Evolutionary conservation across 1,140 invertebrate genomes (phyloP).

Genomic region (Papilio helenus): DNA sequence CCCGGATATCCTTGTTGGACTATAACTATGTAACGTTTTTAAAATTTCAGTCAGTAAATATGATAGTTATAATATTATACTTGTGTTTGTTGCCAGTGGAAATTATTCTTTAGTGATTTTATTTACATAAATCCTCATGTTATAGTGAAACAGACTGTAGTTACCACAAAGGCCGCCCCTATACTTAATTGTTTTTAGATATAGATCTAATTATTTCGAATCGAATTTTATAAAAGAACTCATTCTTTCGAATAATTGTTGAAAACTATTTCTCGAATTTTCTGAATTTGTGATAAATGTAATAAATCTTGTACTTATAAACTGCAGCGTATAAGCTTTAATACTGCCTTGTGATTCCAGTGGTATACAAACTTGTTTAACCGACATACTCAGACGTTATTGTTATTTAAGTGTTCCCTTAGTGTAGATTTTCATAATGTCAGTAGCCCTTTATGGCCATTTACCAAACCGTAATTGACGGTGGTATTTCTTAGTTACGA

Average conservation of each 20-base stretch:
- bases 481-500: too few species aligned
- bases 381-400: not conserved
- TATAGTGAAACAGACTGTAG: conserved; percentile 12
- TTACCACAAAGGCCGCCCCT: conserved; percentile 41
- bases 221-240: conserved; percentile 29
- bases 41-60: too few species aligned
- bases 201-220: conserved; percentile 35
- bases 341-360: conserved; percentile 41
- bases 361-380: conserved; percentile 5
- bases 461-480: not conserved
- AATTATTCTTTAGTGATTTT: not conserved
- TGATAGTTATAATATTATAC: too few species aligned
- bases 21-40: too few species aligned
- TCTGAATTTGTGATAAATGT: conserved; percentile 32
- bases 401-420: not conserved
- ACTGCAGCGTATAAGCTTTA: conserved; percentile 41
- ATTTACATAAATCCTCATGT: not conserved
- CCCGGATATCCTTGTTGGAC: too few species aligned
- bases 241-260: conserved; percentile 28
- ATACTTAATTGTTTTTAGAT: conserved; percentile 39
- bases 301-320: conserved; percentile 41
- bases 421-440: not conserved
- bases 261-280: conserved; percentile 39
- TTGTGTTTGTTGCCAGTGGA: not conserved
- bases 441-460: too few species aligned